Base-by-base conservation (phyloP, 2,888 invertebrate genomes). In the Andrena hattorfiana region DNA sequence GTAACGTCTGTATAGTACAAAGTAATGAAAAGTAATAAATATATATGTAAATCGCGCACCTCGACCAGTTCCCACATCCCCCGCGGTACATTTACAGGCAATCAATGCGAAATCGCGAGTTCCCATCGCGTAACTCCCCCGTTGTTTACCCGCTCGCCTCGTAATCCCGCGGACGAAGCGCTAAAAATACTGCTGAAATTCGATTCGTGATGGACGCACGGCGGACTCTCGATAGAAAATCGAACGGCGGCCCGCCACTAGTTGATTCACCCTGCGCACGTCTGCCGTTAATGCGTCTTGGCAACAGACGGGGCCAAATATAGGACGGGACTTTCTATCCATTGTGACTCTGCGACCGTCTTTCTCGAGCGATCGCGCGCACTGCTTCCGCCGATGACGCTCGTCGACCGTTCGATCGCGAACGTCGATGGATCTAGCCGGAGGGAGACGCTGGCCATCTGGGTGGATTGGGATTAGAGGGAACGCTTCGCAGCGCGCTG, bases 121-220 rank as follows among this genome's bases (percentile, higher is more conserved):
- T 59, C 5, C 13, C 26, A 5, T 56, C 56, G 56, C 13, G 13
- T 20, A 2, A 0, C 1, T 42, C 42, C 32, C 3, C 5, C n/a
- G 30, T 49, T 59, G 69, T 77, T 79, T 64, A 78, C 62, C 2
- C 20, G 63, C 20, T 26, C 23, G 48, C 20, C 7, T 23, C 60
- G 30, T 54, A 35, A 62, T 23, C n/a, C 42, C 10, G 8, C 54
- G 42, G 59, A 59, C 20, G 42, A 13, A 42, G 16, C 16, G 69
- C 80, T 76, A 80, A 84, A 84, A 64, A 80, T 84, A 84, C 51
- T 77, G 30, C 32, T 49, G 84, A 84, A 77, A 81, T 77, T 68
- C 70, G 84, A 84, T 62, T 76, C 77, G 70, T 71, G 68, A 84
- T 72, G 72, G 62, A 79, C 56, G 54, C 42, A 8, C 51, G 48